Base-by-base conservation (phyloP, 2,113 vertebrate genomes). In the Heterotilapia buettikoferi region DNA sequence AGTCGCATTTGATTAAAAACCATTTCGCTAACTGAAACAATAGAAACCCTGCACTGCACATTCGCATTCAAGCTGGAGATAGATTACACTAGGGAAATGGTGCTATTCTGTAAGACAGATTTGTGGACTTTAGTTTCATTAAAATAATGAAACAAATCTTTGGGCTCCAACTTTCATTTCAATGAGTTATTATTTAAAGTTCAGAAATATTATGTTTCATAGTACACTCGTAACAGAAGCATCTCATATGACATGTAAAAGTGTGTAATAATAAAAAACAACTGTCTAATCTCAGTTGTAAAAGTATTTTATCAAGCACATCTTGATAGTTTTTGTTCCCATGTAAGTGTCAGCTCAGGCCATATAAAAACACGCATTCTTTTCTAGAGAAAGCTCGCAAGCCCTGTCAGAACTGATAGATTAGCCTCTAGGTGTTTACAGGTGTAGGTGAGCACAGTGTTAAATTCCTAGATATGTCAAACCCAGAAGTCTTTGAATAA, bases 371-470 rank as follows among this genome's bases (percentile, higher is more conserved):
- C 73, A 66, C 9, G 18, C 8, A 86, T 43, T 86, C 16, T 19
- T 53, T 52, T 83, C 19, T 33, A 80, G 80, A 29, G 4, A 26
- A 50, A 79, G 9, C 12, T 50, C 33, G 11, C 40, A 76, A 57
- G 21, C 6, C 3, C 38, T 82, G 63, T 84, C 86, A 88, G 81
- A 76, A 19, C n/a, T 56, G 83, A 89, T 83, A 66, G 87, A 68
- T 89, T 26, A 54, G 40, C 86, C 86, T 80, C 71, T 50, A 83
- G 81, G 83, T 83, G 68, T 90, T 86, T 90, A 87, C 76, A 80
- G 82, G 71, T 90, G 84, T 50, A 87, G 57, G 47, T 21, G 54
- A 19, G n/a, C 40, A 53, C 14, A 59, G 29, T 53, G 21, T 40
- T 6, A 10, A 47, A 31, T n/a, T 76, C 47, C 16, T 3, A 5